Evolutionary conservation across 2,113 vertebrate genomes (phyloP).

Genomic region (Fregetta grallaria): DNA sequence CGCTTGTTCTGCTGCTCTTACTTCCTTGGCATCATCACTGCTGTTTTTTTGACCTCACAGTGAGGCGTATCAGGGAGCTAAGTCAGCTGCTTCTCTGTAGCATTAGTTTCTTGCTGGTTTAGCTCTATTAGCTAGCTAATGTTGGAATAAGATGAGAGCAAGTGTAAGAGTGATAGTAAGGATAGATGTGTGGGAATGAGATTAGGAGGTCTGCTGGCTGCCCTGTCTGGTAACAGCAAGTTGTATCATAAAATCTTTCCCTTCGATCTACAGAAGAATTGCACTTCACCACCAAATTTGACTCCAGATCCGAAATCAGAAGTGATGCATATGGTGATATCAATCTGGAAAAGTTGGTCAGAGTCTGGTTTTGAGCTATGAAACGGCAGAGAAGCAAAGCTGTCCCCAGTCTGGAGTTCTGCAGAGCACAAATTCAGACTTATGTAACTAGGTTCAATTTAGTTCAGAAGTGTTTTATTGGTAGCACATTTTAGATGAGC

Average conservation of each 20-base stretch:
- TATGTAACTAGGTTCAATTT: conserved; percentile 2
- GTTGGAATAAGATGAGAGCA: not conserved
- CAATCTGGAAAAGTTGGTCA: not conserved
- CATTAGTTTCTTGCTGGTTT: not conserved
- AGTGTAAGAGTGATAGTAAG: not conserved
- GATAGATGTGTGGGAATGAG: not conserved
- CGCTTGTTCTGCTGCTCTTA: not conserved
- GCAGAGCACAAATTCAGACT: not conserved
- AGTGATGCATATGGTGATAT: not conserved
- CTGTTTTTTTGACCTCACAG: not conserved
- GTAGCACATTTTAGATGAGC: conserved; percentile 5
- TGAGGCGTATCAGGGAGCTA: not conserved
- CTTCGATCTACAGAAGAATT: not conserved
- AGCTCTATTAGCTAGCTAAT: not conserved
- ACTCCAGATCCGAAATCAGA: not conserved
- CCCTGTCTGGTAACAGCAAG: not conserved
- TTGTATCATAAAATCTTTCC: not conserved
- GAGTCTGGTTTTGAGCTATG: not conserved
- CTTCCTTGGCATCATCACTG: not conserved
- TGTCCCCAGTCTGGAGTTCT: not conserved
- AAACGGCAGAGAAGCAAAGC: not conserved
- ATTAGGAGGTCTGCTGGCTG: not conserved
- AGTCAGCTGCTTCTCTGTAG: not conserved
- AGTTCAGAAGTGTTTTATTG: conserved; percentile 4
- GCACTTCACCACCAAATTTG: not conserved